Conservation (phyloP, 2,888 invertebrate species). For the Acanthosepion esculentum region DNA sequence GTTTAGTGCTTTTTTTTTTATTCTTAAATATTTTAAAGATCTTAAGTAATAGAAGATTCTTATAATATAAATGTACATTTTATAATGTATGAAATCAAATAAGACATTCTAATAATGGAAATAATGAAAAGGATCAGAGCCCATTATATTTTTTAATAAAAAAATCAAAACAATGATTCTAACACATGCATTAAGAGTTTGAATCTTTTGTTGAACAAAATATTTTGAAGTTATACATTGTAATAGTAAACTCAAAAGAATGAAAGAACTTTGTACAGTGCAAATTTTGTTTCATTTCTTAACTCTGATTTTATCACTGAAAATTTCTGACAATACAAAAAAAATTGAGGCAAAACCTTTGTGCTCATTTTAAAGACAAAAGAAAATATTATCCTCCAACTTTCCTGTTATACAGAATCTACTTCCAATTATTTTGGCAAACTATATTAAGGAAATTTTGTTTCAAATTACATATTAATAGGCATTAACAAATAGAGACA, state of each 20-base stretch:
- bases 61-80: neutral
- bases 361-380: neutral
- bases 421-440: neutral
- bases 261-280: neutral
- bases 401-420: neutral
- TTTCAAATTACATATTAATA: neutral
- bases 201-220: too few species aligned
- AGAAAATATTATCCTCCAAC: neutral
- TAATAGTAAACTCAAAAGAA: neutral
- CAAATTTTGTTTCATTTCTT: conserved; percentile 21
- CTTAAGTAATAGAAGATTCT: neutral
- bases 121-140: too few species aligned
- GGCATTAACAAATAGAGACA: neutral
- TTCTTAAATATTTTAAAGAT: neutral
- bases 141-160: too few species aligned
- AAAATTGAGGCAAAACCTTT: neutral
- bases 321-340: neutral
- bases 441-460: neutral
- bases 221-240: neutral
- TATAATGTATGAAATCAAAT: neutral
- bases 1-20: neutral
- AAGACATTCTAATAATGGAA: too few species aligned
- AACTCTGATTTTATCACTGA: neutral
- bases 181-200: too few species aligned
- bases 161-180: too few species aligned